Conservation (phyloP, 2,888 invertebrate genomes). For the Mystacides longicornis region DNA sequence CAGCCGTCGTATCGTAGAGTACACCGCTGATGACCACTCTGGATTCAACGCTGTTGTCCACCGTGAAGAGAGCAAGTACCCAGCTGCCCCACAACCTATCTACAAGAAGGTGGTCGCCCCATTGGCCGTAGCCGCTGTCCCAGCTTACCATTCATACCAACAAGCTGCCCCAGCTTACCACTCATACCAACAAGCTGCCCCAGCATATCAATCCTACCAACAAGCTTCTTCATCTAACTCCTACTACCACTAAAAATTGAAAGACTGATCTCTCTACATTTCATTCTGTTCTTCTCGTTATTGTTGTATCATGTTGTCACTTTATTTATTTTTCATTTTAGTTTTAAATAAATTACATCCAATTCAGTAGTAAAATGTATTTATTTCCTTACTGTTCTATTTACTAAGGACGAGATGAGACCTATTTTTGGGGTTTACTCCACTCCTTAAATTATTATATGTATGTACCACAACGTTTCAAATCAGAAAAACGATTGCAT, state of each 20-base stretch:
- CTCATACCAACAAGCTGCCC: slow-evolving; percentile 14
- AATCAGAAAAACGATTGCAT: no score
- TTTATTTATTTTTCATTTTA: no score
- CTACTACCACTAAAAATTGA: background rate
- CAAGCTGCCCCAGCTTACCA: slow-evolving; percentile 15
- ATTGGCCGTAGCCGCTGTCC: slow-evolving; percentile 13
- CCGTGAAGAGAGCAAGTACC: slow-evolving; percentile 30
- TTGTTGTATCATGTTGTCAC: no score
- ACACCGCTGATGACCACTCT: slow-evolving; percentile 39
- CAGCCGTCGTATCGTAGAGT: slow-evolving; percentile 41
- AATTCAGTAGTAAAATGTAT: no score
- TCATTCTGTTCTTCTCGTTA: no score
- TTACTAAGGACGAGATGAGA: no score
- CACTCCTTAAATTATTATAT: no score
- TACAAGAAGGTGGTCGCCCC: slow-evolving; percentile 7
- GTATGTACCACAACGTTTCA: no score
- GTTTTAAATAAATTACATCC: no score
- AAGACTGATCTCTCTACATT: no score
- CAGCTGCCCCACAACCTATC: slow-evolving; percentile 12
- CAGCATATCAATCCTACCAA: background rate
- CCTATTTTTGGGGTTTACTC: no score
- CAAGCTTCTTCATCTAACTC: slow-evolving; percentile 6
- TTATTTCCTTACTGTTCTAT: no score
- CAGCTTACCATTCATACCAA: slow-evolving; percentile 9
- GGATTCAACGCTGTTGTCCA: slow-evolving; percentile 45